Evolutionary conservation across 2,888 invertebrate genomes (phyloP).

Genomic region (Diplazon laetatorius): DNA sequence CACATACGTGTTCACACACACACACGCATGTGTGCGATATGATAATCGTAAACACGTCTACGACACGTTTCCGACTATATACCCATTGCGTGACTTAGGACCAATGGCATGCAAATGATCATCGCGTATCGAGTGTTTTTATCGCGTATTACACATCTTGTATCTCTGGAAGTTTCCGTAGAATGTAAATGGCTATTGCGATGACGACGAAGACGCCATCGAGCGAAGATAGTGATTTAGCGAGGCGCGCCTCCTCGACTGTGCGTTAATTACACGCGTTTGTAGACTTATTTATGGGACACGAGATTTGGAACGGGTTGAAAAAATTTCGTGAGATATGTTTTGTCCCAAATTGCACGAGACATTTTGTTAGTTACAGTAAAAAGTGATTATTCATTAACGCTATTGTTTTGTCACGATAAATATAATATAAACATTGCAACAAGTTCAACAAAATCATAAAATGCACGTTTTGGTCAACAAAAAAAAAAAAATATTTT

Average conservation of each 20-base stretch:
- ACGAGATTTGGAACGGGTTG: neutral
- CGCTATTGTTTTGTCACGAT: too few relatives aligned
- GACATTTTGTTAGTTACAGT: neutral
- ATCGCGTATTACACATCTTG: neutral
- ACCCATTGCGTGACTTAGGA: neutral
- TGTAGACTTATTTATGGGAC: neutral
- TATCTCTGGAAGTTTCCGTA: conserved; percentile 42
- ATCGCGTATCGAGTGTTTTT: neutral
- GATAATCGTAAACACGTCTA: conserved; percentile 14
- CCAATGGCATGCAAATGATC: conserved; percentile 17
- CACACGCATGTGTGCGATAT: neutral
- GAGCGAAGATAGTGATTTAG: conserved; percentile 41
- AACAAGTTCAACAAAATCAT: too few relatives aligned
- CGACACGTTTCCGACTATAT: neutral
- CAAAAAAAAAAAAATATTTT: neutral
- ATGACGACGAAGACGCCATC: conserved; percentile 12
- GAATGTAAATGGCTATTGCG: conserved; percentile 27
- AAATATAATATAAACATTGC: neutral
- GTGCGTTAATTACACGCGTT: conserved; percentile 3
- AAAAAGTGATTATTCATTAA: too few relatives aligned
- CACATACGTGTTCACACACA: neutral
- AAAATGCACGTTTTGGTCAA: too few relatives aligned
- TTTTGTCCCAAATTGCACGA: neutral
- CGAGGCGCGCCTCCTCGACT: conserved; percentile 14
- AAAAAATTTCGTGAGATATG: neutral